Percentiles rank a stretch among this genome's conserved stretches.
Evolutionary conservation across 1,140 invertebrate genomes (phyloP).

Genomic region (Cyphomyrmex costatus): DNA sequence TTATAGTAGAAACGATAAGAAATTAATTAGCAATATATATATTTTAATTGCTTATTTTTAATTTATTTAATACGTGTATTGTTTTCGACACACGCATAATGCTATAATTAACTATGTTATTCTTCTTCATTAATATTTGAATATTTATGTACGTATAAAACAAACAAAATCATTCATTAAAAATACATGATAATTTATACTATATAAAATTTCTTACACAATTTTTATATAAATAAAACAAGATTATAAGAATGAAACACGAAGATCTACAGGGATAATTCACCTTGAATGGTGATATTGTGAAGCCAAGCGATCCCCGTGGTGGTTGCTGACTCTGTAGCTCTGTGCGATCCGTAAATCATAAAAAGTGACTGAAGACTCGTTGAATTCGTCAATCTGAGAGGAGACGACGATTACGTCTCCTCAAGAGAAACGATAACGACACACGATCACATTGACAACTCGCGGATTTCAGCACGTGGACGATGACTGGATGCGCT

Average conservation of each 20-base stretch:
- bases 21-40: background rate
- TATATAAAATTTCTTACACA: background rate
- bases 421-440: background rate
- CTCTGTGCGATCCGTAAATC: slow-evolving; percentile 71
- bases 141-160: background rate
- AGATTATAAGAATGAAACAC: background rate
- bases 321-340: slow-evolving; percentile 66
- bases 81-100: background rate
- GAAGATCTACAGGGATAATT: background rate
- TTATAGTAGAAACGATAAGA: background rate
- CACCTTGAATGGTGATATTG: slow-evolving; percentile 76
- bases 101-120: background rate
- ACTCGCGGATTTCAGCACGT: slow-evolving; percentile 5
- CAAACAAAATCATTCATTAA: background rate
- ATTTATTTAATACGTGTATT: background rate
- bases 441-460: slow-evolving; percentile 2
- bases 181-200: background rate
- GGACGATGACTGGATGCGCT: slow-evolving; percentile 2
- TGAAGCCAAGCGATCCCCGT: slow-evolving; percentile 73
- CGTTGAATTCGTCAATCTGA: background rate
- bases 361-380: slow-evolving; percentile 67
- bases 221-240: slow-evolving; percentile 9
- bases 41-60: slow-evolving; percentile 6
- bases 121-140: background rate
- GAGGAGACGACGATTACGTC: background rate